Evolutionary conservation across 2,888 invertebrate species (phyloP), one percentile per base, ranked within the genome.

Genomic region (Branchellion lobata): DNA sequence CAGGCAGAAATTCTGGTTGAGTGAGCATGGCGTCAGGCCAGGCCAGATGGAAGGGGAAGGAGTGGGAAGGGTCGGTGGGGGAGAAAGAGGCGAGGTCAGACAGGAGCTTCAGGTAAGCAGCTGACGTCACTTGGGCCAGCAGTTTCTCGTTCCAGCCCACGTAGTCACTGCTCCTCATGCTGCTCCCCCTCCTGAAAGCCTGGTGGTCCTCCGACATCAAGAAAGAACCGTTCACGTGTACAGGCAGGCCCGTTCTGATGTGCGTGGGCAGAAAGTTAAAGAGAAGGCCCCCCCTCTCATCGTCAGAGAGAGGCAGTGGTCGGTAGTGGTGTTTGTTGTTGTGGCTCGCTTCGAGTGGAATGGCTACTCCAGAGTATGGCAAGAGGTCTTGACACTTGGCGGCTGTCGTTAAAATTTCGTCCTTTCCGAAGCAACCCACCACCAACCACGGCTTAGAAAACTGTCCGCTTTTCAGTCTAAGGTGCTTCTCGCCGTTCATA

Each of bases 221-320:
- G 82, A 87, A 87, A 11, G 84, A 83, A 0, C 84, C 85, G 79
- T 86, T 86, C 8, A 86, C 81, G 80, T 86, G 86, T 33, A 86
- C 83, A 1, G 85, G 84, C 36, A 86, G 83, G 0, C 81, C 81
- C 36, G 83, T 83, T 31, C 80, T 79, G 14, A 85, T 81, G 31
- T 86, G 85, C 14, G 86, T 82, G 0, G 86, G 86, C 27, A 86
- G 80, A 79, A 83, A 86, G 80, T 85, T 85, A 82, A 86, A 87
- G 0, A 86, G 40, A 14, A 81, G 61, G 21, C 83, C 83, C 36
- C 61, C 53, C 1, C 0, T 69, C 24, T 78, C 71, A 8, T 76
- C 47, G 1, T 80, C 65, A 1, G 71, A n/a, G n/a, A 61, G 24
- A 0, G 74, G 69, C 1, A 75, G 24, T 27, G 80, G 80, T 68